A percentile compares a stretch with the other conserved stretches of the same genome.
Conservation (phyloP, 2,888 invertebrate genomes). For the Leptopterna dolabrata region DNA sequence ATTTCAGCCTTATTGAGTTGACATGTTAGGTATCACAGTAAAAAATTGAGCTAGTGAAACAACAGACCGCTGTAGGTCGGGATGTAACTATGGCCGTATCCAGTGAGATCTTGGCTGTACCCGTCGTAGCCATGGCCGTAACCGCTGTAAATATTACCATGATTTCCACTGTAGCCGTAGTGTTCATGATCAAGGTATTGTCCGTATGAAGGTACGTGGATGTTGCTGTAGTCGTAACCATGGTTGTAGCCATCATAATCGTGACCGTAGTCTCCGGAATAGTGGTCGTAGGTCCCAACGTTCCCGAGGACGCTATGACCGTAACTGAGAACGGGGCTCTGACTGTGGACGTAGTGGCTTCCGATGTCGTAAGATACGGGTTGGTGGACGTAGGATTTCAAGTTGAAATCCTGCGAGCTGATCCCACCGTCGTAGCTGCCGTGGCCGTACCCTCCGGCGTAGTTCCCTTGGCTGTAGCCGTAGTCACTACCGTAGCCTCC, state of each 20-base stretch:
- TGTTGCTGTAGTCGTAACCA: background rate
- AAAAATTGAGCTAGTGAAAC: background rate
- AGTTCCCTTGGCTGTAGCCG: background rate
- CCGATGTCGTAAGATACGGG: background rate
- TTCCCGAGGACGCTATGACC: background rate
- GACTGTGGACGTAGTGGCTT: background rate
- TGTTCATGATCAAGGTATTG: background rate
- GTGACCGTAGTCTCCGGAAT: background rate
- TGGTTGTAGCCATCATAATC: background rate
- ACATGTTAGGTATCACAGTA: background rate
- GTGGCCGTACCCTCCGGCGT: constrained; percentile 8
- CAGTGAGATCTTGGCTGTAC: background rate
- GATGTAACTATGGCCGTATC: background rate
- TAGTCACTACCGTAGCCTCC: background rate
- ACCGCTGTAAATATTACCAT: background rate
- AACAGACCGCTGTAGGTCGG: background rate
- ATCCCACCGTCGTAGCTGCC: background rate
- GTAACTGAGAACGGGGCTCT: background rate
- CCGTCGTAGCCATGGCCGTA: constrained; percentile 16
- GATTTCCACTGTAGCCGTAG: background rate
- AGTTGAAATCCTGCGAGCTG: constrained; percentile 44
- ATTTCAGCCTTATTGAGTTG: background rate
- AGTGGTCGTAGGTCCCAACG: background rate
- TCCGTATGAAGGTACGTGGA: background rate
- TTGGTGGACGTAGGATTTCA: constrained; percentile 22